These are phyloP conservation scores for Micropoecilia bifurca DNA, from an alignment of 2,797 vertebrate species.

Conservation along the genomic window DNA sequence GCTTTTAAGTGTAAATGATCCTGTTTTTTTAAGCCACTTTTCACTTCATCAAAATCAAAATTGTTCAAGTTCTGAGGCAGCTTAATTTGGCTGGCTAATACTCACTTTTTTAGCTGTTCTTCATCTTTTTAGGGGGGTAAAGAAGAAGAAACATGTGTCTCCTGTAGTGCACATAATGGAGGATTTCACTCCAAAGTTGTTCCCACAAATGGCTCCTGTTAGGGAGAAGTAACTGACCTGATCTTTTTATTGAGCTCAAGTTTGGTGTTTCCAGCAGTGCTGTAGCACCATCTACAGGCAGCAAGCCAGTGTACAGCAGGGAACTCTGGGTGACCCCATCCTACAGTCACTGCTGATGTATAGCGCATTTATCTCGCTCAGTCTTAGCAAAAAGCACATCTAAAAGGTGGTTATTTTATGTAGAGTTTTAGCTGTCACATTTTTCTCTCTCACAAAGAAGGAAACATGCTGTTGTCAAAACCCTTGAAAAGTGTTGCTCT, in stretches of 20 bases:
- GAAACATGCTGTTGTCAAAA: conserved; percentile 76
- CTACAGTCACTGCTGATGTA: conserved; percentile 81
- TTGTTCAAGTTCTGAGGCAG: conserved; percentile 71
- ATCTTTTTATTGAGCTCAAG: conserved; percentile 38
- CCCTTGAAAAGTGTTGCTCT: conserved; percentile 77
- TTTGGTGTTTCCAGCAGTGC: conserved; percentile 69
- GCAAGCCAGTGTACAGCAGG: conserved; percentile 57
- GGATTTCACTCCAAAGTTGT: conserved; percentile 73
- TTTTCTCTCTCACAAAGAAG: conserved; percentile 66
- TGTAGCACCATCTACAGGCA: conserved; percentile 85
- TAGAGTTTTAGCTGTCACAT: conserved; percentile 83
- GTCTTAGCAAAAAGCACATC: conserved; percentile 80
- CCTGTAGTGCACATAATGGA: conserved; percentile 65
- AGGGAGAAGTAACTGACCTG: conserved; percentile 68
- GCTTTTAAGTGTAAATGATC: conserved; percentile 84
- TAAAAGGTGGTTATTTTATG: conserved; percentile 80
- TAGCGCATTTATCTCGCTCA: conserved; percentile 81
- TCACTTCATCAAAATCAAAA: conserved; percentile 73
- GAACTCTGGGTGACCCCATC: conserved; percentile 86
- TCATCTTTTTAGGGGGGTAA: conserved; percentile 23
- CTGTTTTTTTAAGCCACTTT: conserved; percentile 37
- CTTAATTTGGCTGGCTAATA: conserved; percentile 71
- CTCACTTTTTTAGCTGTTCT: conserved; percentile 58
- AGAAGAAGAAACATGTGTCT: conserved; percentile 58
- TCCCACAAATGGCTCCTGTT: conserved; percentile 72